Percentiles rank a stretch among this genome's conserved stretches.
Evolutionary conservation across 2,113 vertebrate genomes (phyloP).

Genomic region (Aythya baeri): DNA sequence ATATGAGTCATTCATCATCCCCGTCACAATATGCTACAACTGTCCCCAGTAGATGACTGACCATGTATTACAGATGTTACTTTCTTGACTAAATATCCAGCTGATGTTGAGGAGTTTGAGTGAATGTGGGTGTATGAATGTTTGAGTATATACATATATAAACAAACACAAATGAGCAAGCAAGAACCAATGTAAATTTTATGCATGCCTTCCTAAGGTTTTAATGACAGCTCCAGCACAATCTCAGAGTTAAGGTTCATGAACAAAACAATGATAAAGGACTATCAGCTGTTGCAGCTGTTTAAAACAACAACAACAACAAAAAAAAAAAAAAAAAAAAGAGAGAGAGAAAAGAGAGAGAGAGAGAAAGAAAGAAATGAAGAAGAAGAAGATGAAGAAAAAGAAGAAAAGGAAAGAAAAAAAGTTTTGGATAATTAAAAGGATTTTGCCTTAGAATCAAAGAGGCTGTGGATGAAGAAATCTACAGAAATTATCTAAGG

Average conservation of each 20-base stretch:
- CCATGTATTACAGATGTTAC: background rate
- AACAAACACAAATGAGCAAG: background rate
- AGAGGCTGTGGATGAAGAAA: slow-evolving; percentile 77
- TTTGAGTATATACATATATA: background rate
- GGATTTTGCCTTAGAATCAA: slow-evolving; percentile 76
- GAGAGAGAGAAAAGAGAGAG: background rate
- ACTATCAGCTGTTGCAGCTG: slow-evolving; percentile 41
- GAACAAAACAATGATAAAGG: slow-evolving; percentile 51
- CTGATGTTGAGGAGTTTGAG: background rate
- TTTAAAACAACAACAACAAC: background rate
- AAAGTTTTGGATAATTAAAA: slow-evolving; percentile 76
- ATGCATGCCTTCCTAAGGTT: background rate
- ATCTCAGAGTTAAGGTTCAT: slow-evolving; percentile 15
- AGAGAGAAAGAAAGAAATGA: background rate
- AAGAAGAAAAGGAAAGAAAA: background rate
- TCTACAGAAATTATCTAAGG: slow-evolving; percentile 87
- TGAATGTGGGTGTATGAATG: background rate
- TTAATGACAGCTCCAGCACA: slow-evolving; percentile 1
- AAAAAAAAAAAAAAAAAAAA: too few relatives aligned
- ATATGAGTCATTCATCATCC: background rate
- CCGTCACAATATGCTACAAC: background rate
- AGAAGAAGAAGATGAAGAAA: background rate
- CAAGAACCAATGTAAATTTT: background rate
- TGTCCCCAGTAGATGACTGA: background rate
- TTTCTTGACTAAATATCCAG: background rate